phyloP scores from a whole-genome alignment of 2,113 vertebrate genomes.

The Phyllopteryx taeniolatus region DNA sequence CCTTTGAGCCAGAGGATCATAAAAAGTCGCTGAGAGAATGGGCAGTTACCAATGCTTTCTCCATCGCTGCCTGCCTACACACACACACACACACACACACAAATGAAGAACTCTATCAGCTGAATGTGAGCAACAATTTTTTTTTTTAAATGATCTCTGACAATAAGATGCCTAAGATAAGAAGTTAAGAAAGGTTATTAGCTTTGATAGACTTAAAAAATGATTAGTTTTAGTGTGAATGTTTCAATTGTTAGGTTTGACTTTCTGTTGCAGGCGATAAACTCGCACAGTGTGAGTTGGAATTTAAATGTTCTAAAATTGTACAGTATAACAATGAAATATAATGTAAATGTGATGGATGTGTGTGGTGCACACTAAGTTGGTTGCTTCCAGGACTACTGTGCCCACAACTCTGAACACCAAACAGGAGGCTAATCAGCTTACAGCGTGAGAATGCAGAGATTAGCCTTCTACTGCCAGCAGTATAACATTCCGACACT shows the following conservation, averaged over 20 bases:
- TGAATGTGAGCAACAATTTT: neutral
- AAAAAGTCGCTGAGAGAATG: constrained; percentile 93
- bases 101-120: neutral
- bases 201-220: too few species aligned
- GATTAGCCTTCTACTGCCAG: constrained; percentile 44
- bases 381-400: neutral
- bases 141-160: neutral
- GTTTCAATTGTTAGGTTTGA: neutral
- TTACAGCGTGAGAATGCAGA: constrained; percentile 54
- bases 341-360: neutral
- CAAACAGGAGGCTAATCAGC: constrained; percentile 58
- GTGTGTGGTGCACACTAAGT: neutral
- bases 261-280: neutral
- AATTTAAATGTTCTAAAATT: neutral
- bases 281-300: neutral
- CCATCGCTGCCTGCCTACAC: constrained; percentile 89
- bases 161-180: neutral
- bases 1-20: constrained; percentile 99
- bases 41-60: constrained; percentile 92
- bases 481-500: constrained; percentile 3
- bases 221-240: neutral
- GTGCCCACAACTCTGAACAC: constrained; percentile 14
- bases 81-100: constrained; percentile 4
- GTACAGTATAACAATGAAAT: neutral
- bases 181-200: neutral